Percentiles rank a stretch among this genome's conserved stretches.
phyloP scores from a whole-genome alignment of 2,113 vertebrate species.

The Heloderma charlesbogerti region DNA sequence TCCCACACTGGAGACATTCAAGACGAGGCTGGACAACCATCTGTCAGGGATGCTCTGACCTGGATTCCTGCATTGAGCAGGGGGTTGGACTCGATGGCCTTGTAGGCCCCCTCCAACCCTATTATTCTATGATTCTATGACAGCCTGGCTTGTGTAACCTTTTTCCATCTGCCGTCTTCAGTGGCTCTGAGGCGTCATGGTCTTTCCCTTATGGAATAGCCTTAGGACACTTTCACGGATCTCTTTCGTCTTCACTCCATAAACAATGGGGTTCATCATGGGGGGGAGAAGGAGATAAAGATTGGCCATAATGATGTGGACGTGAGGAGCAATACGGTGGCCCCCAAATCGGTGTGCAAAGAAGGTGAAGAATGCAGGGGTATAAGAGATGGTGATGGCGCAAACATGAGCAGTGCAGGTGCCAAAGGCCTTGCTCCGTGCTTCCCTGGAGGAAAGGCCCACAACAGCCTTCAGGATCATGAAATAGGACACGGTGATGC shows the following conservation, averaged over 20 bases:
- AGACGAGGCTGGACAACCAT: too few relatives aligned
- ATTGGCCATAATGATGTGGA: conserved; percentile 56
- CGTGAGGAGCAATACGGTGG: conserved; percentile 31
- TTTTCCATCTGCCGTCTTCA: background rate
- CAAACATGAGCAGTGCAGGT: conserved; percentile 59
- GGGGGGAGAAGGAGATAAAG: conserved; percentile 64
- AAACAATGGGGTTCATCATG: conserved; percentile 64
- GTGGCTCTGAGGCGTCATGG: background rate
- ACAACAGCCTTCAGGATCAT: conserved; percentile 61
- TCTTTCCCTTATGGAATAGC: background rate
- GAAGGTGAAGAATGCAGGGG: conserved; percentile 57
- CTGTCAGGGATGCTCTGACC: too few relatives aligned
- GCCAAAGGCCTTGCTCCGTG: conserved; percentile 53
- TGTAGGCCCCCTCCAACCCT: too few relatives aligned
- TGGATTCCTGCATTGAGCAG: too few relatives aligned
- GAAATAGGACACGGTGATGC: conserved; percentile 61
- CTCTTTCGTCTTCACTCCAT: conserved; percentile 63
- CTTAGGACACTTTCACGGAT: conserved; percentile 27
- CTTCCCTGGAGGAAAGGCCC: conserved; percentile 35
- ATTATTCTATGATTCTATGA: too few relatives aligned
- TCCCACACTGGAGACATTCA: too few relatives aligned
- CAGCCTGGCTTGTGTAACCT: background rate
- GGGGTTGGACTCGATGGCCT: too few relatives aligned
- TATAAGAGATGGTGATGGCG: conserved; percentile 55
- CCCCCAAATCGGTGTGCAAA: conserved; percentile 59